These are phyloP conservation scores for Agrypnus murinus DNA, from an alignment of 2,888 invertebrate species.

Conservation along the genomic window DNA sequence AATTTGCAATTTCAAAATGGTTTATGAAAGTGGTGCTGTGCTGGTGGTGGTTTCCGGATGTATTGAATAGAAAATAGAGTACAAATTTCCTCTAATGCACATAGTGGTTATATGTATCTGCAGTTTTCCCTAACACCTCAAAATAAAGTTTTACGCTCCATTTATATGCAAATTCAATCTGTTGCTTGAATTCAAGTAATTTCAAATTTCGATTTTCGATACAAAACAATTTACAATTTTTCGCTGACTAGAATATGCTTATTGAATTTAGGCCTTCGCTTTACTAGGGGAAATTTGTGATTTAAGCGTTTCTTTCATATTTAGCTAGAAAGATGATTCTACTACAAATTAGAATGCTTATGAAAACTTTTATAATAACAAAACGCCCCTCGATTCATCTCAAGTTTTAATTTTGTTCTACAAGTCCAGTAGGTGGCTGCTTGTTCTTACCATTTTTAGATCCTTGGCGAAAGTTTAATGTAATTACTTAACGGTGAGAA, in stretches of 20 bases:
- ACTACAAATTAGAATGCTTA: neutral
- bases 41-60: neutral
- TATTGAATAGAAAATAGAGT: neutral
- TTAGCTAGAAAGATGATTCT: conserved; percentile 19
- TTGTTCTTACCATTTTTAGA: conserved; percentile 13
- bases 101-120: conserved; percentile 8
- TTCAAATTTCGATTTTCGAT: conserved; percentile 54
- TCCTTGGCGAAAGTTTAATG: conserved; percentile 22
- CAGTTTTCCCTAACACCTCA: conserved; percentile 35
- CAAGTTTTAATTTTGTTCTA: conserved; percentile 21
- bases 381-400: conserved; percentile 8
- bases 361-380: conserved; percentile 15
- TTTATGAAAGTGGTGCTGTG: neutral
- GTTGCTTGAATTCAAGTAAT: conserved; percentile 52
- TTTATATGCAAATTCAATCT: conserved; percentile 56
- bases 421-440: neutral
- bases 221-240: conserved; percentile 47
- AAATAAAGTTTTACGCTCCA: conserved; percentile 41
- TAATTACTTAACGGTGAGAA: conserved; percentile 24
- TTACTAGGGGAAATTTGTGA: conserved; percentile 20
- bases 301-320: conserved; percentile 12
- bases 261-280: conserved; percentile 27
- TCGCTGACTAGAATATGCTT: conserved; percentile 27
- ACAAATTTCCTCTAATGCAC: conserved; percentile 17
- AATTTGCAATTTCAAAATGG: too few relatives aligned